Conservation (phyloP, 2,888 invertebrate genomes). For the Villa cingulata region DNA sequence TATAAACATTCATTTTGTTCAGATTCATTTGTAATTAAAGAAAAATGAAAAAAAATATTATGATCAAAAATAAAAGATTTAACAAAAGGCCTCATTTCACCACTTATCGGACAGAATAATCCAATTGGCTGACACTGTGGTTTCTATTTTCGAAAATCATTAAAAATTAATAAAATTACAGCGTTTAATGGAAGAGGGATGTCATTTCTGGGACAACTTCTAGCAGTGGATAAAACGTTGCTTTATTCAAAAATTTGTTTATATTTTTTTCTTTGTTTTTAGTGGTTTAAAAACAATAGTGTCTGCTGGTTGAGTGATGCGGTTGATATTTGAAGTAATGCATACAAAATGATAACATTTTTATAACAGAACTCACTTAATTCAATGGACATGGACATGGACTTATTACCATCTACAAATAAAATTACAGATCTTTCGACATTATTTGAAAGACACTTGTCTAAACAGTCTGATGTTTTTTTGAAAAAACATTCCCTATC, state of each 20-base stretch:
- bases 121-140: no score
- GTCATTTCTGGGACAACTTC: background rate
- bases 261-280: constrained; percentile 4
- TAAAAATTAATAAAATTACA: no score
- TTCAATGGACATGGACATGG: constrained; percentile 5
- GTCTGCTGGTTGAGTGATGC: constrained; percentile 14
- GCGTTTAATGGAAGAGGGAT: background rate
- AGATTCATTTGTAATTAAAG: background rate
- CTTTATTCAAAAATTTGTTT: constrained; percentile 4
- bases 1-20: no score
- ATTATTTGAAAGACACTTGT: constrained; percentile 8
- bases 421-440: constrained; percentile 8
- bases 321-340: constrained; percentile 12
- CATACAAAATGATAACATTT: constrained; percentile 4
- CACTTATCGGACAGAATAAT: no score
- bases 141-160: no score
- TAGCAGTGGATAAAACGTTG: constrained; percentile 4
- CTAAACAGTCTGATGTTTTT: constrained; percentile 8
- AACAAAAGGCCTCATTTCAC: no score
- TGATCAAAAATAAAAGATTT: background rate
- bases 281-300: constrained; percentile 12
- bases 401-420: constrained; percentile 8
- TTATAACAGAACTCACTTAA: constrained; percentile 7
- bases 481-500: constrained; percentile 10
- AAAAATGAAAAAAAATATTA: background rate